Evolutionary conservation across 2,888 invertebrate genomes (phyloP).

Genomic region (Prosapia bicincta): DNA sequence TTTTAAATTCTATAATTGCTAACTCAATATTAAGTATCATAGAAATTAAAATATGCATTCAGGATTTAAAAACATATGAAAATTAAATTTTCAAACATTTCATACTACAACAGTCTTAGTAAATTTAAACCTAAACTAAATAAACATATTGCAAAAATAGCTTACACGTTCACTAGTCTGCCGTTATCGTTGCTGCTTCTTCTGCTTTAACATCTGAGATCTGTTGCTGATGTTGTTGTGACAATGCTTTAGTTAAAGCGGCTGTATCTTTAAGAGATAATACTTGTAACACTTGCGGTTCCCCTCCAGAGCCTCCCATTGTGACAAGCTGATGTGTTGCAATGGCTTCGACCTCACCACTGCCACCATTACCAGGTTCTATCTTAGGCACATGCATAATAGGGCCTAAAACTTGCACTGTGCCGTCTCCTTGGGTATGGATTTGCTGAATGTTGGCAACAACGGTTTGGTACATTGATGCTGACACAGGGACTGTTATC

Average conservation of each 20-base stretch:
- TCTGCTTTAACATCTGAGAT: constrained; percentile 63
- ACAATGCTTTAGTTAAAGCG: constrained; percentile 77
- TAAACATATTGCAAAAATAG: too few relatives aligned
- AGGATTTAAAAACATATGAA: too few relatives aligned
- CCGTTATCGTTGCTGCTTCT: constrained; percentile 49
- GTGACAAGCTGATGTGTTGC: constrained; percentile 75
- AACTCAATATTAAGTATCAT: too few relatives aligned
- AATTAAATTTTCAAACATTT: too few relatives aligned
- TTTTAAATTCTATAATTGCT: too few relatives aligned
- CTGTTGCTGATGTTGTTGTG: constrained; percentile 33
- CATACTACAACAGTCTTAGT: too few relatives aligned
- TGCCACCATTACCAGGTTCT: constrained; percentile 64
- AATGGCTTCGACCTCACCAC: constrained; percentile 38
- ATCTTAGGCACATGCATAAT: constrained; percentile 80
- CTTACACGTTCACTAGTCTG: constrained; percentile 45
- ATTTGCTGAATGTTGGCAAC: constrained; percentile 84
- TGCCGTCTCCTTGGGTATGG: constrained; percentile 68
- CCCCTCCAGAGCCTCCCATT: constrained; percentile 58
- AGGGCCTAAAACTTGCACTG: constrained; percentile 68
- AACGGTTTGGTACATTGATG: constrained; percentile 95
- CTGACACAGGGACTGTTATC: constrained; percentile 92
- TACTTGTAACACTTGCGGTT: constrained; percentile 77
- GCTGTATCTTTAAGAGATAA: constrained; percentile 83
- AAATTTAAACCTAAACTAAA: too few relatives aligned
- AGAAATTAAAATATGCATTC: too few relatives aligned